Evolutionary conservation across 2,797 vertebrate genomes (phyloP).

Genomic region (Betta splendens): DNA sequence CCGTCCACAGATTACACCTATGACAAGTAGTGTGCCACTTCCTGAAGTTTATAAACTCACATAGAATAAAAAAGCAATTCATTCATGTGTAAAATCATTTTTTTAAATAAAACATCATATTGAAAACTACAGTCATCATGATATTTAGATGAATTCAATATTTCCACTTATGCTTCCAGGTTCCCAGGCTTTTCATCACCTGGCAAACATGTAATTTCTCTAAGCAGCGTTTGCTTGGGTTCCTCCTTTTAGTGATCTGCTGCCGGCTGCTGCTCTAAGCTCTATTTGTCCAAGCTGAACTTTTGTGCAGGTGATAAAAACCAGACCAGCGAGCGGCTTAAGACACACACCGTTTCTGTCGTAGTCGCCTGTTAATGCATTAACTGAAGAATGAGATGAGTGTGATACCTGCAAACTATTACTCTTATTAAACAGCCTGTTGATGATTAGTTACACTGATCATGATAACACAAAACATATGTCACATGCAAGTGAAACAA

Average conservation of each 20-base stretch:
- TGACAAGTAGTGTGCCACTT: constrained; percentile 1
- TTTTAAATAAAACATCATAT: not conserved
- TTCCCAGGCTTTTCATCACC: not conserved
- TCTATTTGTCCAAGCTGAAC: constrained; percentile 12
- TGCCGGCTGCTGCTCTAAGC: constrained; percentile 43
- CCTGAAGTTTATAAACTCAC: not conserved
- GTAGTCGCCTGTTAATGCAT: constrained; percentile 34
- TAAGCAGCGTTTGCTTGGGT: constrained; percentile 28
- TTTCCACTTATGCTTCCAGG: constrained; percentile 15
- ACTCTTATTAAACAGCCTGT: not conserved
- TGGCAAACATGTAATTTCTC: constrained; percentile 27
- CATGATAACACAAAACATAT: not conserved
- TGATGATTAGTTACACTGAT: constrained; percentile 34
- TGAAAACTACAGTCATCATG: constrained; percentile 8
- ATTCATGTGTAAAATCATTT: constrained; percentile 1
- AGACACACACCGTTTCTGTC: constrained; percentile 28
- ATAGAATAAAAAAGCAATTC: not conserved
- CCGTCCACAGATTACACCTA: constrained; percentile 18
- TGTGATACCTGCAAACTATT: constrained; percentile 49
- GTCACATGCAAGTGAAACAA: too few species aligned
- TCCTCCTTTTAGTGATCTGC: not conserved
- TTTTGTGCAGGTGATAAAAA: constrained; percentile 40
- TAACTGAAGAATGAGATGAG: constrained; percentile 52
- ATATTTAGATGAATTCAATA: constrained; percentile 15
- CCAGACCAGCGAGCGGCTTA: constrained; percentile 36